These are phyloP conservation scores for Platysternon megacephalum DNA, from an alignment of 2,113 vertebrate species.

Conservation along the genomic window DNA sequence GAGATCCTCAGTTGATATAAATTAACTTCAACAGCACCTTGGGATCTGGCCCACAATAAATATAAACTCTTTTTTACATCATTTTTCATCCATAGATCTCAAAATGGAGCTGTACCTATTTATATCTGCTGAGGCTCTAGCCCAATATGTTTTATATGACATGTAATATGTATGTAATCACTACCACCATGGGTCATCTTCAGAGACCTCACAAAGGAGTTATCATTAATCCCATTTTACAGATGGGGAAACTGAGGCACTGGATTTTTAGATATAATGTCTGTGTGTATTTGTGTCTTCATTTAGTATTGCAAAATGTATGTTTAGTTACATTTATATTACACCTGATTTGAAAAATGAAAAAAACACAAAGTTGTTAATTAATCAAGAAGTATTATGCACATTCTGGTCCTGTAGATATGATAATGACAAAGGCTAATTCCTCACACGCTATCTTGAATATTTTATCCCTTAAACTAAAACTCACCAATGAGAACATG, in stretches of 20 bases:
- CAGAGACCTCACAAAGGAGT: not conserved
- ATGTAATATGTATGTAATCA: rapidly evolving
- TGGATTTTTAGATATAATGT: not conserved
- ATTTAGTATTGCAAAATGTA: rapidly evolving
- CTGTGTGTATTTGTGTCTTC: rapidly evolving
- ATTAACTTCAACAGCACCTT: not conserved
- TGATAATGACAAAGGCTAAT: not conserved
- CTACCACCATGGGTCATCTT: rapidly evolving
- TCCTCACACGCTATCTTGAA: not conserved
- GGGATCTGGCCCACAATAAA: not conserved
- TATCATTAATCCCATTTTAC: not conserved
- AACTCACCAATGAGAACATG: rapidly evolving
- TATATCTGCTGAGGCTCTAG: not conserved
- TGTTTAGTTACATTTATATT: not conserved
- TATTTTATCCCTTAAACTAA: not conserved
- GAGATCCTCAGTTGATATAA: not conserved
- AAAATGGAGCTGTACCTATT: rapidly evolving
- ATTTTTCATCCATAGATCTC: rapidly evolving
- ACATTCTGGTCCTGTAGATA: rapidly evolving
- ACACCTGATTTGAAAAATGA: rapidly evolving
- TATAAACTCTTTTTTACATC: not conserved
- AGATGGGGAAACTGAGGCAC: not conserved
- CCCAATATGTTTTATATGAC: not conserved
- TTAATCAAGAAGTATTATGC: rapidly evolving
- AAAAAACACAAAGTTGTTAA: rapidly evolving